Percentiles rank a stretch among this genome's conserved stretches.
Conservation (phyloP, 2,113 vertebrate species). For the Jaculus jaculus region DNA sequence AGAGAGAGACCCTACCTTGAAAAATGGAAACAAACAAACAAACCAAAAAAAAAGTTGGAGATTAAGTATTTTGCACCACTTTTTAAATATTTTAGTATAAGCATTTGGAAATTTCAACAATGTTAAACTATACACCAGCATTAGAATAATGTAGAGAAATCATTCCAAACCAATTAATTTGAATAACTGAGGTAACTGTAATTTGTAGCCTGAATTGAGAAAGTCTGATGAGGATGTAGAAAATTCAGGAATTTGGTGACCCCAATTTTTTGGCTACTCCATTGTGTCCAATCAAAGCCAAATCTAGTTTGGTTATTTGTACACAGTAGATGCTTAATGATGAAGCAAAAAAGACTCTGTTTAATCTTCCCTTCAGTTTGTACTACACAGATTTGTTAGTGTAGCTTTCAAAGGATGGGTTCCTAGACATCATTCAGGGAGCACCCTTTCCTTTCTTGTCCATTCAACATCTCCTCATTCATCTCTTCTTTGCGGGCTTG, state of each 20-base stretch:
- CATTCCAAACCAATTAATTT: neutral
- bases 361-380: neutral
- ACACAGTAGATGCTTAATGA: neutral
- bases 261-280: neutral
- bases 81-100: neutral
- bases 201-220: slow-evolving; percentile 1
- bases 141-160: slow-evolving; percentile 24
- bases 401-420: neutral
- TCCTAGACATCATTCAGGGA: neutral
- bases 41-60: neutral
- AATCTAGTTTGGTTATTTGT: neutral
- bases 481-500: neutral
- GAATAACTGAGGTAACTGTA: neutral
- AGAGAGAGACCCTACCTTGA: no score
- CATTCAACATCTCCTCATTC: neutral
- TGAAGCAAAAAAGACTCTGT: slow-evolving; percentile 24
- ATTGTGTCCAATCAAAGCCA: neutral
- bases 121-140: neutral
- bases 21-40: no score
- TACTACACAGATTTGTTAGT: neutral
- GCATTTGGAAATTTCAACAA: slow-evolving; percentile 33
- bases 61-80: neutral
- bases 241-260: neutral
- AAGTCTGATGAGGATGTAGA: neutral
- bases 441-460: neutral